These are phyloP conservation scores for Pantherophis alleghaniensis DNA, from an alignment of 2,797 vertebrate genomes.

Conservation along the genomic window DNA sequence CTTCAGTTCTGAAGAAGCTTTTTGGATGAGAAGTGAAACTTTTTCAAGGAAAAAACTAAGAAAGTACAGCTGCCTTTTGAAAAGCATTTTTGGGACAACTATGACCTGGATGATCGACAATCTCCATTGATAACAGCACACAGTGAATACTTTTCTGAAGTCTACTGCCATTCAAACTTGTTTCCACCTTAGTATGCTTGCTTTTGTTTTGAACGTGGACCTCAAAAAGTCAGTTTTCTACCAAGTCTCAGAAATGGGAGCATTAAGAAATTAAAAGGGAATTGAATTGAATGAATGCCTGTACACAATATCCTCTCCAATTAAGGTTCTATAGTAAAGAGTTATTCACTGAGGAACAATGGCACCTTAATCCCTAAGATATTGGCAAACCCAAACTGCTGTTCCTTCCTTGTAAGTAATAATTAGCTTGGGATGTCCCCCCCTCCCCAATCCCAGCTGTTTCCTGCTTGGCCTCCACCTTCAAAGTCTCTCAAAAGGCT, in stretches of 20 bases:
- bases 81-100: not conserved
- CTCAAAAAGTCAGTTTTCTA: not conserved
- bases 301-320: not conserved
- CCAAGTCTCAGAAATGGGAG: not conserved
- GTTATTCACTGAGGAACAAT: slow-evolving; percentile 11
- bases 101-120: not conserved
- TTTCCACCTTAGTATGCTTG: not conserved
- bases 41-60: not conserved
- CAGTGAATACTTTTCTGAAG: not conserved
- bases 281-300: slow-evolving; percentile 6
- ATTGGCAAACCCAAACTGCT: not conserved
- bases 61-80: not conserved
- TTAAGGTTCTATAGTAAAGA: slow-evolving; percentile 4
- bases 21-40: not conserved
- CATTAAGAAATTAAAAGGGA: not conserved
- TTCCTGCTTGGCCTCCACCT: slow-evolving; percentile 6
- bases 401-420: not conserved
- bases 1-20: not conserved
- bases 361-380: not conserved
- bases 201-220: not conserved
- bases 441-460: not conserved
- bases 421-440: not conserved
- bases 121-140: not conserved
- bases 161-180: too few relatives aligned
- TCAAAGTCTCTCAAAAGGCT: not conserved